Evolutionary conservation across 2,888 invertebrate genomes (phyloP).

Genomic region (Zaprionus bogoriensis): DNA sequence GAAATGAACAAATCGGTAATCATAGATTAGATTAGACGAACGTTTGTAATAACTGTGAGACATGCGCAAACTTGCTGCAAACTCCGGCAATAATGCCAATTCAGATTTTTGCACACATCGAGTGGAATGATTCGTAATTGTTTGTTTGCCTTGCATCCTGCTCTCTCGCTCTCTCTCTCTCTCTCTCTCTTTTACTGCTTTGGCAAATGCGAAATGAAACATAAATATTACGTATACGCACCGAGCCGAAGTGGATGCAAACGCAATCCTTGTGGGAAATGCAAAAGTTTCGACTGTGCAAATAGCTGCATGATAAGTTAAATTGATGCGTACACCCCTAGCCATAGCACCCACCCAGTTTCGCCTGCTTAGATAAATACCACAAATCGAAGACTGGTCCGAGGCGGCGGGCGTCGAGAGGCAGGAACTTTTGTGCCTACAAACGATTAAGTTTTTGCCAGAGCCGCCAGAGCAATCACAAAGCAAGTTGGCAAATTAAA

Average conservation of each 20-base stretch:
- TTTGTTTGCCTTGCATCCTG: slow-evolving; percentile 42
- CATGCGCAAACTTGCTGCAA: slow-evolving; percentile 30
- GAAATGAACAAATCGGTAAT: slow-evolving; percentile 49
- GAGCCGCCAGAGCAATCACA: slow-evolving; percentile 43
- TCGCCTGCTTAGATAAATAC: slow-evolving; percentile 38
- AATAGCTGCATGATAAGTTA: slow-evolving; percentile 66
- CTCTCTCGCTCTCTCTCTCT: not conserved
- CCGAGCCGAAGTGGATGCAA: slow-evolving; percentile 20
- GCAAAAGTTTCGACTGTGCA: slow-evolving; percentile 55
- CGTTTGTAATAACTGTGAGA: slow-evolving; percentile 61
- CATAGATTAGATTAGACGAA: slow-evolving; percentile 72
- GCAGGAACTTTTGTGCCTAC: slow-evolving; percentile 26
- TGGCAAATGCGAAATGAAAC: slow-evolving; percentile 58
- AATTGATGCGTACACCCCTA: slow-evolving; percentile 55
- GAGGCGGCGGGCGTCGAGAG: not conserved
- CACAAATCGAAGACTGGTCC: slow-evolving; percentile 44
- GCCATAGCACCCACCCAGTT: not conserved
- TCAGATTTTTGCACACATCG: slow-evolving; percentile 42
- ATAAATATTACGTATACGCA: slow-evolving; percentile 74
- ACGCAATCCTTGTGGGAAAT: slow-evolving; percentile 62
- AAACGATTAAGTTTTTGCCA: slow-evolving; percentile 63
- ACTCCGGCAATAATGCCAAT: slow-evolving; percentile 45
- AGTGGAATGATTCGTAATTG: slow-evolving; percentile 56
- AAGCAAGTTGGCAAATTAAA: slow-evolving; percentile 66
- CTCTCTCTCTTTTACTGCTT: slow-evolving; percentile 13